phyloP scores from a whole-genome alignment of 2,888 invertebrate species.

The Ptilodon capucinus region DNA sequence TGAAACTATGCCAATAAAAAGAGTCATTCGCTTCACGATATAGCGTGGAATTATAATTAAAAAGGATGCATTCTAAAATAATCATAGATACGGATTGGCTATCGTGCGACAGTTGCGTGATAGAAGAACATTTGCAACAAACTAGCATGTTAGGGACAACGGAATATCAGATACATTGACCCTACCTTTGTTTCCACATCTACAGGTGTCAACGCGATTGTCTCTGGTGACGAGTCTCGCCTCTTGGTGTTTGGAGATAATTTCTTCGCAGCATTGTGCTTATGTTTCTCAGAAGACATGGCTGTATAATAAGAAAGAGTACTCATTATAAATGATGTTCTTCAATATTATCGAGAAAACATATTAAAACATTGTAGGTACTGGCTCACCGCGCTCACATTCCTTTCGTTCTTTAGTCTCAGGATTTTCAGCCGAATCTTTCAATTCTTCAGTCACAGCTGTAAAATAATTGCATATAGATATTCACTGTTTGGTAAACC shows the following conservation, averaged over 20 bases:
- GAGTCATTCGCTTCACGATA: neutral
- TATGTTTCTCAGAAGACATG: slow-evolving; percentile 47
- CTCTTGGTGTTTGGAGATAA: slow-evolving; percentile 45
- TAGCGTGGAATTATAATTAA: neutral
- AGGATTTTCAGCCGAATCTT: slow-evolving; percentile 35
- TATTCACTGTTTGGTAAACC: too few relatives aligned
- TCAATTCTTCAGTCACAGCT: slow-evolving; percentile 56
- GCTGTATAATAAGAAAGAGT: slow-evolving; percentile 31
- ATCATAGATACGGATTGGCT: neutral
- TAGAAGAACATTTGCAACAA: slow-evolving; percentile 20
- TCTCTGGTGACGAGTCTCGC: slow-evolving; percentile 47
- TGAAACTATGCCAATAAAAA: neutral
- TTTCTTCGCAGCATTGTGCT: slow-evolving; percentile 47
- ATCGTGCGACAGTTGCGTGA: slow-evolving; percentile 21
- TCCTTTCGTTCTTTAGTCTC: slow-evolving; percentile 41
- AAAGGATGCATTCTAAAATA: neutral
- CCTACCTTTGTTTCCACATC: slow-evolving; percentile 48
- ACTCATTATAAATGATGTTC: neutral
- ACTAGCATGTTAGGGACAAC: slow-evolving; percentile 17
- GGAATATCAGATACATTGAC: slow-evolving; percentile 19
- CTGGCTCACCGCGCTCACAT: slow-evolving; percentile 41
- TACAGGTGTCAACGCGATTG: slow-evolving; percentile 43
- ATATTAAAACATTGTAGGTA: neutral
- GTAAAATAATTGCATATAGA: slow-evolving; percentile 10
- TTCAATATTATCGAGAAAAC: neutral